Conservation (phyloP, 2,888 invertebrate genomes). For the Crematogaster levior region DNA sequence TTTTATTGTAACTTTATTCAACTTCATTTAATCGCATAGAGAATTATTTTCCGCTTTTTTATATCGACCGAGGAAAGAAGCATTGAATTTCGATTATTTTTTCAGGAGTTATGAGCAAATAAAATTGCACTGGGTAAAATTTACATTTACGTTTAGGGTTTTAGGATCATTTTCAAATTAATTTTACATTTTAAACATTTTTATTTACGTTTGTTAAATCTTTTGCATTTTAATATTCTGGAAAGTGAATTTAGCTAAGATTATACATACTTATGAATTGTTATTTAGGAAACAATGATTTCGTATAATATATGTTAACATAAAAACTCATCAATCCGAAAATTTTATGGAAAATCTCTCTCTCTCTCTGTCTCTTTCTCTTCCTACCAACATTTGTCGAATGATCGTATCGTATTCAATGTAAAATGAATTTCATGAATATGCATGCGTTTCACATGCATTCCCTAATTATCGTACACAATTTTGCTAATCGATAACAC, state of each 20-base stretch:
- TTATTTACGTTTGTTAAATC: not conserved
- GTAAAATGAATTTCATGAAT: slow-evolving; percentile 51
- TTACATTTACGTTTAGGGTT: too few species aligned
- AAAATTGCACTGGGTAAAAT: too few species aligned
- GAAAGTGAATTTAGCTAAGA: not conserved
- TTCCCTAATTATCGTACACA: slow-evolving; percentile 51
- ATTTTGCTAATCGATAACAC: slow-evolving; percentile 52
- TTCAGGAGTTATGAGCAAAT: too few species aligned
- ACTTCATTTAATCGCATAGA: too few species aligned
- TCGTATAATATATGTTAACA: not conserved
- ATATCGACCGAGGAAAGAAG: too few species aligned
- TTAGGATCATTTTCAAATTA: not conserved
- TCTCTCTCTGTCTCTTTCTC: not conserved
- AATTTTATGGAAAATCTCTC: slow-evolving; percentile 21
- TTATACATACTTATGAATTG: not conserved
- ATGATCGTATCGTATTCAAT: slow-evolving; percentile 30
- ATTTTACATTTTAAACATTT: not conserved
- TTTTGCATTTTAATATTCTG: not conserved
- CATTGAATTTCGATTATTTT: too few species aligned
- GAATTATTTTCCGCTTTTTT: too few species aligned
- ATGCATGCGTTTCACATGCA: slow-evolving; percentile 43
- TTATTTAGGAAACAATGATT: not conserved
- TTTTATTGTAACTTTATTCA: too few species aligned
- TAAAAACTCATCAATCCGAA: slow-evolving; percentile 3
- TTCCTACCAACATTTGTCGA: slow-evolving; percentile 15